Evolutionary conservation across 2,113 vertebrate genomes (phyloP).

Genomic region (Pygoscelis adeliae): DNA sequence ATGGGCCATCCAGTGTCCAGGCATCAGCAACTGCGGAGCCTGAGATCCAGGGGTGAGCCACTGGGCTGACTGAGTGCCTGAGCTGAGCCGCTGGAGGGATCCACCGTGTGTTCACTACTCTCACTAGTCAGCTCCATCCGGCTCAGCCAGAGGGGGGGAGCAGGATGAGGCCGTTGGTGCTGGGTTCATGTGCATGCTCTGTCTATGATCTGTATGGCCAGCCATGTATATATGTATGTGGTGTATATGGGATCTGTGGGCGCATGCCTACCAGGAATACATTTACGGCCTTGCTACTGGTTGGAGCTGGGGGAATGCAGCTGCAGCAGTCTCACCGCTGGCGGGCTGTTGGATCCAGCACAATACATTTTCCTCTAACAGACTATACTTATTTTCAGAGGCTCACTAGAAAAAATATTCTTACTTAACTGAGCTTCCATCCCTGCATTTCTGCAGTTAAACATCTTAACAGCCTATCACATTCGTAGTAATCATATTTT

Average conservation of each 20-base stretch:
- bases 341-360: not conserved
- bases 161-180: not conserved
- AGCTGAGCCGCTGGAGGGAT: not conserved
- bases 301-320: not conserved
- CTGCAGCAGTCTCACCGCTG: not conserved
- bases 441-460: not conserved
- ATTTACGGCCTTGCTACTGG: not conserved
- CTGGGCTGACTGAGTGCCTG: not conserved
- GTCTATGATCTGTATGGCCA: not conserved
- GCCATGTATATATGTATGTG: not conserved
- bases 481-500: not conserved
- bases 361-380: not conserved
- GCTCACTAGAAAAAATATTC: not conserved
- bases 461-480: not conserved
- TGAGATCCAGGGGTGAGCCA: not conserved
- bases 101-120: not conserved
- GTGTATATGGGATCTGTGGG: not conserved
- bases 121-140: too few relatives aligned
- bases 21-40: not conserved
- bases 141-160: not conserved
- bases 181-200: too few relatives aligned
- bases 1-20: not conserved
- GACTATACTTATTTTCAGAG: not conserved
- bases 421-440: not conserved
- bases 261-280: fast-evolving